phyloP scores from a whole-genome alignment of 2,888 invertebrate species.

The Cybosia mesomella region DNA sequence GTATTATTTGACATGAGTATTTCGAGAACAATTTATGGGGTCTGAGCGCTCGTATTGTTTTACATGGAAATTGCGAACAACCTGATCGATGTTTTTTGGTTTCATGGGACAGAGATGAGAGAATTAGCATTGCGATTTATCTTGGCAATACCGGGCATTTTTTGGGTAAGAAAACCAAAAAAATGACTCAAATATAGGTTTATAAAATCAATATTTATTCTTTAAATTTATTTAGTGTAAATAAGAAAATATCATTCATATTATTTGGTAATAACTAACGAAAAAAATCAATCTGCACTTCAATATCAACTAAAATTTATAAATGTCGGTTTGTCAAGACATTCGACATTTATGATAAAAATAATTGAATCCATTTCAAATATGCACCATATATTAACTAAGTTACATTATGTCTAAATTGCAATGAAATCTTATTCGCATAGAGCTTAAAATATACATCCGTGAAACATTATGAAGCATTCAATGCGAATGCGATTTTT shows the following conservation, averaged over 20 bases:
- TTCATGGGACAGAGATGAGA: not conserved
- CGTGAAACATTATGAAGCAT: not conserved
- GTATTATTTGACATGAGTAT: not conserved
- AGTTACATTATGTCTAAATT: not conserved
- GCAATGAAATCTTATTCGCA: not conserved
- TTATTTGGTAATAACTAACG: too few relatives aligned
- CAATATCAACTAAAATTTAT: too few relatives aligned
- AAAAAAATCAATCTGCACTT: too few relatives aligned
- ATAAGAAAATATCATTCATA: too few relatives aligned
- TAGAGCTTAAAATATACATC: not conserved
- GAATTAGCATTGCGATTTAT: not conserved
- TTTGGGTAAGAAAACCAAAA: not conserved
- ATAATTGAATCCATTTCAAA: too few relatives aligned
- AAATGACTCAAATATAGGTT: too few relatives aligned
- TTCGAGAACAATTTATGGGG: not conserved
- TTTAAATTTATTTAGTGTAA: too few relatives aligned
- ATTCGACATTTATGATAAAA: too few relatives aligned
- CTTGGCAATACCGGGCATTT: not conserved
- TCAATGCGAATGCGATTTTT: constrained; percentile 20
- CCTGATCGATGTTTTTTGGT: not conserved
- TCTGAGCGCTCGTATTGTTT: not conserved
- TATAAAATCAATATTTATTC: too few relatives aligned
- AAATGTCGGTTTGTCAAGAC: too few relatives aligned
- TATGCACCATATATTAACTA: not conserved
- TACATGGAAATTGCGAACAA: not conserved